A percentile compares a stretch with the other conserved stretches of the same genome.
Conservation (phyloP, 2,888 invertebrate genomes). For the Hydraecia micacea region DNA sequence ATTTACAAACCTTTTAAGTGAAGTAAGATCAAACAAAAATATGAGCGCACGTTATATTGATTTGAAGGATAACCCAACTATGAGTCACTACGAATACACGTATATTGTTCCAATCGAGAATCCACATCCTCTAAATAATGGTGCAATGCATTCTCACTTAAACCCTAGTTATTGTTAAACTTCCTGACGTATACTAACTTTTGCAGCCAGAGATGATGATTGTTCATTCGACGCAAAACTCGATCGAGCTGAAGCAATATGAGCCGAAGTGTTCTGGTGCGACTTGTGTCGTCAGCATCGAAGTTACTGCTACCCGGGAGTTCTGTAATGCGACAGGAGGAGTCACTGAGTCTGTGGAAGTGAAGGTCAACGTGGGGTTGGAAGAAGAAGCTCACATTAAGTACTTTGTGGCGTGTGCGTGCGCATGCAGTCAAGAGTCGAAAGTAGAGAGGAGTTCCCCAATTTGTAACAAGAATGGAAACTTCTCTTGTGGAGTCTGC, state of each 20-base stretch:
- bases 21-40: slow-evolving; percentile 7
- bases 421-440: slow-evolving; percentile 72
- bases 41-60: not conserved
- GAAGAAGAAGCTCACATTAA: slow-evolving; percentile 71
- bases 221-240: slow-evolving; percentile 72
- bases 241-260: slow-evolving; percentile 54
- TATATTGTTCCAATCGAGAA: slow-evolving; percentile 12
- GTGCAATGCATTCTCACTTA: slow-evolving; percentile 15
- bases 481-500: slow-evolving; percentile 91
- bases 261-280: slow-evolving; percentile 57
- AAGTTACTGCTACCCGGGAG: slow-evolving; percentile 59
- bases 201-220: slow-evolving; percentile 50
- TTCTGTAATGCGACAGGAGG: slow-evolving; percentile 74
- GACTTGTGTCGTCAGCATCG: slow-evolving; percentile 68
- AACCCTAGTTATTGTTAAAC: slow-evolving; percentile 27
- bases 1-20: slow-evolving; percentile 20
- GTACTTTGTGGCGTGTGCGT: slow-evolving; percentile 82
- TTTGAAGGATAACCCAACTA: slow-evolving; percentile 6
- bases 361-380: slow-evolving; percentile 71
- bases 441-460: slow-evolving; percentile 78
- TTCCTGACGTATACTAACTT: slow-evolving; percentile 16
- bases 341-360: slow-evolving; percentile 70
- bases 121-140: slow-evolving; percentile 34
- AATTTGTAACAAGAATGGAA: slow-evolving; percentile 86
- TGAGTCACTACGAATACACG: slow-evolving; percentile 21